A percentile compares a stretch with the other conserved stretches of the same genome.
Evolutionary conservation across 2,888 invertebrate species (phyloP).

Genomic region (Cosmopolites sordidus): DNA sequence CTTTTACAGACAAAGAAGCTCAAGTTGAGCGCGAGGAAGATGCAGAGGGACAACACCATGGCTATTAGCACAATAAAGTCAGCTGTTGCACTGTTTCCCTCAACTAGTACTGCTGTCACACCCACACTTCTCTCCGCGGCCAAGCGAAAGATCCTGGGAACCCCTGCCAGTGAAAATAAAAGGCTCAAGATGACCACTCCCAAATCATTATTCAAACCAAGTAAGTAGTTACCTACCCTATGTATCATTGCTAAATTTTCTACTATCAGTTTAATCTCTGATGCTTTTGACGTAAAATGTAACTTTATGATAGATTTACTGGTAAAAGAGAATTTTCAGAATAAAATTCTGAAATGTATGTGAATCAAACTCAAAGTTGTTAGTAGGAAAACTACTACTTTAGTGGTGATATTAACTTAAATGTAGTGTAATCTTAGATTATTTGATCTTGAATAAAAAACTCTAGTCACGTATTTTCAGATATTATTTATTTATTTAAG

Average conservation of each 20-base stretch:
- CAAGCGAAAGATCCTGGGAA: constrained; percentile 27
- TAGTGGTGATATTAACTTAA: no score
- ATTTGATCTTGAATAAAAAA: no score
- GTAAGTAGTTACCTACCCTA: constrained; percentile 7
- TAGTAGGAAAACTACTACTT: no score
- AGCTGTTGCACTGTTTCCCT: constrained; percentile 27
- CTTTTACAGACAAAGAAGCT: constrained; percentile 51
- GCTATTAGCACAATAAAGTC: constrained; percentile 29
- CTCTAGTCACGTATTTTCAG: no score
- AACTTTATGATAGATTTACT: no score
- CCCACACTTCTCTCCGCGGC: constrained; percentile 11
- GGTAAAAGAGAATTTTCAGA: no score
- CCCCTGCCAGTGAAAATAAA: constrained; percentile 23
- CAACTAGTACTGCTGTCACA: constrained; percentile 19
- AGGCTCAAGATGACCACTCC: constrained; percentile 8
- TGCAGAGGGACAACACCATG: constrained; percentile 37
- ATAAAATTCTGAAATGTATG: no score
- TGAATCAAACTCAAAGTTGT: no score
- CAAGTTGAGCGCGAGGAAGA: constrained; percentile 55
- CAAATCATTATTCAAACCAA: constrained; percentile 10
- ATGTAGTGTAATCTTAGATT: no score
- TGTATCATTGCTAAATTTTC: neutral
- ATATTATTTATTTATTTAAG: no score
- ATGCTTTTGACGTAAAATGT: no score
- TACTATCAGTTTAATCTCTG: neutral